A percentile compares a stretch with the other conserved stretches of the same genome.
These are phyloP conservation scores for Rhipidura dahli DNA, from an alignment of 2,113 vertebrate genomes.

Conservation along the genomic window DNA sequence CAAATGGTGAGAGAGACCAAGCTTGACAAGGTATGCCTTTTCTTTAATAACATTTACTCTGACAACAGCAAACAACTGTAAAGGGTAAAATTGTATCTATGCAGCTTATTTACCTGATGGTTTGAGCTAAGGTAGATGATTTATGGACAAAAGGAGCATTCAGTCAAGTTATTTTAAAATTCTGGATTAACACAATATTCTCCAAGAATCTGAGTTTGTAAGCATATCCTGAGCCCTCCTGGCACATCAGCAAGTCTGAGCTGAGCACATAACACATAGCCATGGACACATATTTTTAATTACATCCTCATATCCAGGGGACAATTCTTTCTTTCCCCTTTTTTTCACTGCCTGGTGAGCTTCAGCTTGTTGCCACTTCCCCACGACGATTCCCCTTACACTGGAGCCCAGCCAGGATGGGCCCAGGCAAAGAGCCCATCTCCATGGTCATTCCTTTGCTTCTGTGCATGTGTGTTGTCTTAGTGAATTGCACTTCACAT, in stretches of 20 bases:
- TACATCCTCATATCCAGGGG: neutral
- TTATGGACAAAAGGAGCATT: neutral
- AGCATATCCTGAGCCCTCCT: neutral
- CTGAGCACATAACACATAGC: neutral
- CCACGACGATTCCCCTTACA: fast-evolving
- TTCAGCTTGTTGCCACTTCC: neutral
- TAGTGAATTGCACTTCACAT: neutral
- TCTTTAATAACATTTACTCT: neutral
- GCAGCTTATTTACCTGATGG: neutral
- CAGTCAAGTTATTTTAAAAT: neutral
- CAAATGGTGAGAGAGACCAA: conserved; percentile 54
- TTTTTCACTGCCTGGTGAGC: neutral
- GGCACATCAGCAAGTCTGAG: neutral
- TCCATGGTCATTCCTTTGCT: neutral
- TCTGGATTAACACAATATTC: neutral
- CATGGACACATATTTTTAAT: neutral
- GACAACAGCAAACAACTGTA: neutral
- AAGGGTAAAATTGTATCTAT: neutral
- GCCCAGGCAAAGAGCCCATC: neutral
- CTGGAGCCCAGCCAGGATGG: neutral
- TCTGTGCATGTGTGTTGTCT: neutral
- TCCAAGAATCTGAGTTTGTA: neutral
- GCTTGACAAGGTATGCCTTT: conserved; percentile 60
- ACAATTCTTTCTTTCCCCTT: neutral
- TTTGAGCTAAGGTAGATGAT: neutral